These are phyloP conservation scores for Mormyrus proboscirostris DNA, from an alignment of 2,797 vertebrate genomes.

Conservation along the genomic window DNA sequence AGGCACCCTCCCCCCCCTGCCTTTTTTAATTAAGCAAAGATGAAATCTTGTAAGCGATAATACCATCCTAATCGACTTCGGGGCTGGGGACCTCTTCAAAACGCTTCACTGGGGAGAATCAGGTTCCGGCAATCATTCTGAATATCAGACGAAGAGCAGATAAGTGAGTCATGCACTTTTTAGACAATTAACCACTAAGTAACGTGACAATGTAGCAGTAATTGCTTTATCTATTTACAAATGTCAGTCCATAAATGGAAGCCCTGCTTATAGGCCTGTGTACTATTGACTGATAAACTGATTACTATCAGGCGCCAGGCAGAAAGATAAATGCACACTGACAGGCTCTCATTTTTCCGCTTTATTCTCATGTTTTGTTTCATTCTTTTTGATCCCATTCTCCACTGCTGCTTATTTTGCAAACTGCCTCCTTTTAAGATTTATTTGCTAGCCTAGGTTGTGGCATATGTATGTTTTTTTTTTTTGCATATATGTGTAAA, in stretches of 20 bases:
- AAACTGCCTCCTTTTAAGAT: not conserved
- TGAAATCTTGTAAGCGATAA: not conserved
- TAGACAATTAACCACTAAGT: not conserved
- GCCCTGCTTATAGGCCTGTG: not conserved
- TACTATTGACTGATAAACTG: not conserved
- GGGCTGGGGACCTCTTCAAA: not conserved
- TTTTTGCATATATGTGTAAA: not conserved
- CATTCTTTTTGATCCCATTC: not conserved
- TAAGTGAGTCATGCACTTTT: not conserved
- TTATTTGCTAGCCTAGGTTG: not conserved
- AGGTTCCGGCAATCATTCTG: not conserved
- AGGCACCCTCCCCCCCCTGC: not conserved
- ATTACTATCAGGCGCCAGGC: not conserved
- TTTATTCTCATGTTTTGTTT: not conserved
- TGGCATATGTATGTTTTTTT: not conserved
- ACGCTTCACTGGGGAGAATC: not conserved
- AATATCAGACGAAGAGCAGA: not conserved
- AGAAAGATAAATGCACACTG: not conserved
- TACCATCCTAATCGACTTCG: not conserved
- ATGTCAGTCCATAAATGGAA: constrained; percentile 47
- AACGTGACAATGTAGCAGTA: not conserved
- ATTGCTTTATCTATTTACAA: constrained; percentile 1
- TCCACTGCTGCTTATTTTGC: not conserved
- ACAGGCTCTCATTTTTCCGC: not conserved
- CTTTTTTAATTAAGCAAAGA: not conserved